Percentiles rank a stretch among this genome's conserved stretches.
Conservation (phyloP, 2,113 vertebrate genomes). For the Sylvietta virens region DNA sequence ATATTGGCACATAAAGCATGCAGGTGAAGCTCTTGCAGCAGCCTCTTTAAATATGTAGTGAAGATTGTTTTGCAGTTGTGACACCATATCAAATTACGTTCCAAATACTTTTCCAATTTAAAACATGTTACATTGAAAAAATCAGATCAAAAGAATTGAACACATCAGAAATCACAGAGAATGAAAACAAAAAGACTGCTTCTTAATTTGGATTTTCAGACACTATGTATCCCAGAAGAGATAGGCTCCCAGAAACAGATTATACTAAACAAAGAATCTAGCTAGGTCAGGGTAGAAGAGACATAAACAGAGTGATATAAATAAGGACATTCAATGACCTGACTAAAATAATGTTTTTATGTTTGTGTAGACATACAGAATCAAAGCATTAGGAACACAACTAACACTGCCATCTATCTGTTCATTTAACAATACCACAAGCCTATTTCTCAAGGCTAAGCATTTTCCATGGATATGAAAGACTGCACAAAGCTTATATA, state of each 20-base stretch:
- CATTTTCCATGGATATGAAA: not conserved
- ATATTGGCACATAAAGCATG: not conserved
- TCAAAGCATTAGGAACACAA: not conserved
- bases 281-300: not conserved
- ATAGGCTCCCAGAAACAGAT: not conserved
- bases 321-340: not conserved
- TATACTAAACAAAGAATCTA: not conserved
- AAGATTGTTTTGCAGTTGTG: not conserved
- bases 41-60: not conserved
- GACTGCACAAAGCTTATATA: not conserved
- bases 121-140: not conserved
- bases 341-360: not conserved
- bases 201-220: not conserved
- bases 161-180: not conserved
- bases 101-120: not conserved
- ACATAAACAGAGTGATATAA: not conserved
- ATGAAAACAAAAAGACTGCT: not conserved
- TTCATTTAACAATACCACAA: not conserved
- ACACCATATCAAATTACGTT: not conserved
- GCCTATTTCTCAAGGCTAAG: not conserved
- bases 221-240: not conserved
- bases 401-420: not conserved
- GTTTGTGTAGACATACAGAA: not conserved
- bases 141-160: not conserved
- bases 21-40: not conserved